Percentiles rank a stretch among this genome's conserved stretches.
These are phyloP conservation scores for Pycnomerus fuliginosus DNA, from an alignment of 2,888 invertebrate species.

Conservation along the genomic window DNA sequence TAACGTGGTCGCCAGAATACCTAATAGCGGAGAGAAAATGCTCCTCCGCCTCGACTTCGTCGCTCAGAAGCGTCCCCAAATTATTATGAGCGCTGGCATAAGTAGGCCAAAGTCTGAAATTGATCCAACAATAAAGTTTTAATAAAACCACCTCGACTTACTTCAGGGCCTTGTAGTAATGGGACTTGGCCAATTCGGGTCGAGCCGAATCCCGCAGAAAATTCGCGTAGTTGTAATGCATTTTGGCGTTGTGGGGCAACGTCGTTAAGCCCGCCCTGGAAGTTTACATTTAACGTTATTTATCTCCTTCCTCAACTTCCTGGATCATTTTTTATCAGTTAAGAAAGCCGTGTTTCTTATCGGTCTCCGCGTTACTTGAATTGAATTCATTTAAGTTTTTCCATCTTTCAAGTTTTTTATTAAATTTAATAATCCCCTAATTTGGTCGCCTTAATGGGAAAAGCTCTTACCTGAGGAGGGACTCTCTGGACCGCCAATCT, in stretches of 20 bases:
- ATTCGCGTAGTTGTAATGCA: conserved; percentile 89
- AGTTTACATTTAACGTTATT: conserved; percentile 9
- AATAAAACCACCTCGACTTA: no score
- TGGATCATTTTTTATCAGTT: conserved; percentile 4
- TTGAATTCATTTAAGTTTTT: conserved; percentile 2
- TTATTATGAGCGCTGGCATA: conserved; percentile 88
- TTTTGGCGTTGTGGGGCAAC: conserved; percentile 83
- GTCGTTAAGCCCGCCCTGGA: conserved; percentile 75
- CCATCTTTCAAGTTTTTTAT: neutral
- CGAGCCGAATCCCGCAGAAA: conserved; percentile 75
- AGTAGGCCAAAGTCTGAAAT: conserved; percentile 75
- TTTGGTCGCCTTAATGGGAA: no score
- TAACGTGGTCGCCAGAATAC: conserved; percentile 74
- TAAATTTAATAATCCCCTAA: neutral
- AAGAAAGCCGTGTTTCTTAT: neutral
- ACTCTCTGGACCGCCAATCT: conserved; percentile 78
- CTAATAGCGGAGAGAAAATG: conserved; percentile 75
- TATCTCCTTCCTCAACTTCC: conserved; percentile 1
- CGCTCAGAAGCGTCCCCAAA: conserved; percentile 74
- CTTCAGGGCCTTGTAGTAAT: conserved; percentile 79
- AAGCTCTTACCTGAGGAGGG: conserved; percentile 73
- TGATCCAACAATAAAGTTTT: conserved; percentile 7
- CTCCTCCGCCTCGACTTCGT: conserved; percentile 68
- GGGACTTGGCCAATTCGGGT: conserved; percentile 70
- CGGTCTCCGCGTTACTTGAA: conserved; percentile 1